A percentile compares a stretch with the other conserved stretches of the same genome.
Evolutionary conservation across 2,113 vertebrate species (phyloP).

Genomic region (Speoplatyrhinus poulsoni): DNA sequence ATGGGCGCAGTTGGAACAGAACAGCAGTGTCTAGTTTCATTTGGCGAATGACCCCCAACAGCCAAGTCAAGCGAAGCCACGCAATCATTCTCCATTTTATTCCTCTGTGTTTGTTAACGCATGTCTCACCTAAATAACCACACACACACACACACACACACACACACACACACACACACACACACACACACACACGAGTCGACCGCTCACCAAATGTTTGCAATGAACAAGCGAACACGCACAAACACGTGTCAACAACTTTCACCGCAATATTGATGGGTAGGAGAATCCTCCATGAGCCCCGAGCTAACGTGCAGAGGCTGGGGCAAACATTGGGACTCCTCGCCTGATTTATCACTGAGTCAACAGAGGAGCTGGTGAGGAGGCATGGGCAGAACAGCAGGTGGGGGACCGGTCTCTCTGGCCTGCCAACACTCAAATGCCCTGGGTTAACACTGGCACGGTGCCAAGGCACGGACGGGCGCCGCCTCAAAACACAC

Average conservation of each 20-base stretch:
- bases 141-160: too few species aligned
- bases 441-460: constrained; percentile 61
- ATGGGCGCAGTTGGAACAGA: constrained; percentile 22
- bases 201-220: constrained; percentile 22
- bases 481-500: not conserved
- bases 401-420: constrained; percentile 57
- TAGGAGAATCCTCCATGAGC: constrained; percentile 33
- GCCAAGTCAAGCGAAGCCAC: constrained; percentile 13
- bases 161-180: too few species aligned
- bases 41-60: not conserved
- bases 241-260: constrained; percentile 39
- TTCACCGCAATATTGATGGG: constrained; percentile 35
- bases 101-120: constrained; percentile 18
- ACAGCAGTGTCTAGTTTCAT: constrained; percentile 9
- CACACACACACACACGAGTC: not conserved
- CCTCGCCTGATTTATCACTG: constrained; percentile 45
- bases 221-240: constrained; percentile 26
- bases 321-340: constrained; percentile 40
- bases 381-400: constrained; percentile 46
- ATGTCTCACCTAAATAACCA: not conserved
- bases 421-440: constrained; percentile 49
- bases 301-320: constrained; percentile 31
- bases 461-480: constrained; percentile 42
- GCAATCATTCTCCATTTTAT: constrained; percentile 4
- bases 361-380: constrained; percentile 48